Conservation (phyloP, 2,113 vertebrate species). For the Oreotrochilus melanogaster region DNA sequence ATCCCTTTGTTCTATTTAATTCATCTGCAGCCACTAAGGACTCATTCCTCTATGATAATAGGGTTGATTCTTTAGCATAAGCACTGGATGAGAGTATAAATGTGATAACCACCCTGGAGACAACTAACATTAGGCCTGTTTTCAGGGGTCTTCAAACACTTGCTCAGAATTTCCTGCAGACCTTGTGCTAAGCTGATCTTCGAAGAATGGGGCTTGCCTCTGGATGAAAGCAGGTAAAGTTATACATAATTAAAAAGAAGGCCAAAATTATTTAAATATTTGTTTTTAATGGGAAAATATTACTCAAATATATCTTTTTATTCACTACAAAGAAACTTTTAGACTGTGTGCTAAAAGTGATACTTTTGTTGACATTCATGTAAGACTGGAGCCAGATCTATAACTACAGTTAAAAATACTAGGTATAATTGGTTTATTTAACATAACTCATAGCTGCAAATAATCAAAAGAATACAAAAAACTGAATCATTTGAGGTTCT, state of each 20-base stretch:
- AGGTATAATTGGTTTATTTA: not conserved
- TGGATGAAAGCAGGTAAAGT: not conserved
- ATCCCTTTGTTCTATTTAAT: not conserved
- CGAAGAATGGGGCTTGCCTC: not conserved
- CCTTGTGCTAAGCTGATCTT: not conserved
- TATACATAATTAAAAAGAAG: constrained; percentile 9
- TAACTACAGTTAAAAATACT: not conserved
- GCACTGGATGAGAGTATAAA: not conserved
- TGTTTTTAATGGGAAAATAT: not conserved
- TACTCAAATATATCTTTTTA: not conserved
- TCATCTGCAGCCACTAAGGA: not conserved
- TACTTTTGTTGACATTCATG: not conserved
- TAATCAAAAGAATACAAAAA: not conserved
- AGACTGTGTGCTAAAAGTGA: not conserved
- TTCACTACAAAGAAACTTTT: not conserved
- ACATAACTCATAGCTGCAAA: not conserved
- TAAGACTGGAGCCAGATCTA: not conserved
- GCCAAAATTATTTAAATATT: not conserved
- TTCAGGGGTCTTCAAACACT: constrained; percentile 6
- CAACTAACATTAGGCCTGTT: not conserved
- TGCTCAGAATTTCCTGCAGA: constrained; percentile 6
- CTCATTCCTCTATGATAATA: not conserved
- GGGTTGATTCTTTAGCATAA: not conserved
- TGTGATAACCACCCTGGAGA: not conserved
- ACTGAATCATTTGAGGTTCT: not conserved